phyloP scores from a whole-genome alignment of 2,113 vertebrate genomes.

The Pangasianodon hypophthalmus region DNA sequence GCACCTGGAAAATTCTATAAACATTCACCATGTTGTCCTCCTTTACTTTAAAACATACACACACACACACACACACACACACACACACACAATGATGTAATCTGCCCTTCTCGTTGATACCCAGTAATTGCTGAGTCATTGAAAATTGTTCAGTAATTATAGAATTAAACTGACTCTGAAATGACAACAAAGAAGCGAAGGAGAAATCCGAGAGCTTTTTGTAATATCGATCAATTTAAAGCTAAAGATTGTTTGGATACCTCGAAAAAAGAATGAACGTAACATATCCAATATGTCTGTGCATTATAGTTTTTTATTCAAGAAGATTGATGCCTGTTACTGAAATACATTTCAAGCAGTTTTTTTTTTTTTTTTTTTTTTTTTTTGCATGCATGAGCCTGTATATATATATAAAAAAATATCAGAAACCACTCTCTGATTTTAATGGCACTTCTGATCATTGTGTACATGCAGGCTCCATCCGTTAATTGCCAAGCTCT shows the following conservation, averaged over 20 bases:
- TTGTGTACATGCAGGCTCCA: constrained; percentile 7
- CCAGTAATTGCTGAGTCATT: neutral
- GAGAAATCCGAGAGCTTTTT: neutral
- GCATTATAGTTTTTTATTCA: too few relatives aligned
- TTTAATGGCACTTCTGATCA: constrained; percentile 21
- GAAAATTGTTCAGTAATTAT: neutral
- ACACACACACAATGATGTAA: neutral
- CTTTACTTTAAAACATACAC: neutral
- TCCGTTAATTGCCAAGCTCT: constrained; percentile 37
- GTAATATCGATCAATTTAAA: neutral
- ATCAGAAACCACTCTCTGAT: neutral
- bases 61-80: neutral
- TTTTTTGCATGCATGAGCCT: neutral
- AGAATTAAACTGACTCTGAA: neutral
- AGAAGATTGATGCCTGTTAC: neutral
- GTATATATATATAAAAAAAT: neutral
- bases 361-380: neutral
- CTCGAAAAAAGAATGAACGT: too few relatives aligned
- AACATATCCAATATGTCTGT: neutral
- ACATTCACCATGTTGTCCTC: neutral
- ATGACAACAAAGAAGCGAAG: neutral
- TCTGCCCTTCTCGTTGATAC: neutral
- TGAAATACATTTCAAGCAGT: neutral
- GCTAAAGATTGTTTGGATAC: too few relatives aligned
- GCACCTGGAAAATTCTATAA: neutral